A percentile compares a stretch with the other conserved stretches of the same genome.
These are phyloP conservation scores for Chymomyza fuscimana DNA, from an alignment of 2,888 invertebrate species.

Conservation along the genomic window DNA sequence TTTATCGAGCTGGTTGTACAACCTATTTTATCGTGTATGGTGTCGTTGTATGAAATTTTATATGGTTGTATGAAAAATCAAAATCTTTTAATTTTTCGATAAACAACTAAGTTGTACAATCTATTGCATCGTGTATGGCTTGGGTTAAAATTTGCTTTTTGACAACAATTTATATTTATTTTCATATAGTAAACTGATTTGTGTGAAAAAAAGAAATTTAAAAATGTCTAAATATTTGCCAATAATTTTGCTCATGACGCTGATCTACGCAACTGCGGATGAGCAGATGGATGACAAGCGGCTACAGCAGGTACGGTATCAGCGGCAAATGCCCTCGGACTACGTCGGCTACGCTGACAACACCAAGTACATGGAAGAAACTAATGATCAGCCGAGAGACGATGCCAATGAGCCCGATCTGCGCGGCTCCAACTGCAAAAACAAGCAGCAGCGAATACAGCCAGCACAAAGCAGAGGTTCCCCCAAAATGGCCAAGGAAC, in stretches of 20 bases:
- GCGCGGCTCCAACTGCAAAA: too few relatives aligned
- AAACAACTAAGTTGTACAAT: too few relatives aligned
- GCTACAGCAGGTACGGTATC: not conserved
- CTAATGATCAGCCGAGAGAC: not conserved
- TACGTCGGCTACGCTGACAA: not conserved
- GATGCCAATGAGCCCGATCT: not conserved
- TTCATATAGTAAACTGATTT: not conserved
- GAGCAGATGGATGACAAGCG: conserved; percentile 22
- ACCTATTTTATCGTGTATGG: too few relatives aligned
- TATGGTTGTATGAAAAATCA: too few relatives aligned
- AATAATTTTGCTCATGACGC: not conserved
- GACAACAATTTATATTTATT: not conserved
- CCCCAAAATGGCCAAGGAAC: not conserved
- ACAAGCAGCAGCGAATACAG: not conserved
- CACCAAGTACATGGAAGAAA: not conserved
- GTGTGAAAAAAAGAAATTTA: not conserved
- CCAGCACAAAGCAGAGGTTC: not conserved
- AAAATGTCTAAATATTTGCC: not conserved
- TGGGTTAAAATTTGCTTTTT: not conserved
- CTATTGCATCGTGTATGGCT: too few relatives aligned
- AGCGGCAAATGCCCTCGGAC: not conserved
- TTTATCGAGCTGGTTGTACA: too few relatives aligned
- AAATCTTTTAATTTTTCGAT: too few relatives aligned
- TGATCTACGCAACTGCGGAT: not conserved
- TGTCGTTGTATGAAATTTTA: too few relatives aligned